A percentile compares a stretch with the other conserved stretches of the same genome.
Evolutionary conservation across 1,140 invertebrate genomes (phyloP).

Genomic region (Ectropis grisescens): DNA sequence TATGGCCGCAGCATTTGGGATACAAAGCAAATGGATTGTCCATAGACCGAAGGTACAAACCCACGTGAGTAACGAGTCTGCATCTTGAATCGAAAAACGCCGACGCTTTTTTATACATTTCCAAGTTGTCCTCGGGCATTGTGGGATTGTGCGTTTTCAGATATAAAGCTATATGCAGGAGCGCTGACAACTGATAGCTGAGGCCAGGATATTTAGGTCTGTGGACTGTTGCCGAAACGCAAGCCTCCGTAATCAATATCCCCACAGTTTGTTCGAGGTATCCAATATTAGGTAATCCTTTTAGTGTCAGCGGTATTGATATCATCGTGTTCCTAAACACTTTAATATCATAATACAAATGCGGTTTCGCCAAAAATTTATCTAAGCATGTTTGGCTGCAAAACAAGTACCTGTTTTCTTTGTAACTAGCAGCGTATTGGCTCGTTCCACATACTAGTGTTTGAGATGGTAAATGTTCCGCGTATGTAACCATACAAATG

Average conservation of each 20-base stretch:
- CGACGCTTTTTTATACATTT: constrained; percentile 43
- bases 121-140: constrained; percentile 16
- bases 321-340: constrained; percentile 49
- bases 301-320: constrained; percentile 49
- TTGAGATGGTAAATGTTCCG: constrained; percentile 59
- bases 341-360: constrained; percentile 47
- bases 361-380: constrained; percentile 61
- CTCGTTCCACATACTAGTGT: constrained; percentile 48
- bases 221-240: constrained; percentile 54
- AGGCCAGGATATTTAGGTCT: constrained; percentile 72
- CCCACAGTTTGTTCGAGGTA: constrained; percentile 72
- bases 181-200: constrained; percentile 49
- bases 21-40: constrained; percentile 58
- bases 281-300: constrained; percentile 66
- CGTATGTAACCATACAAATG: constrained; percentile 72
- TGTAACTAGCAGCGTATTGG: constrained; percentile 51
- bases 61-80: constrained; percentile 40
- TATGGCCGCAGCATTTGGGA: constrained; percentile 42
- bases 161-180: constrained; percentile 67
- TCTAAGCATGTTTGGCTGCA: constrained; percentile 60
- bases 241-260: constrained; percentile 60
- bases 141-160: constrained; percentile 68
- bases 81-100: constrained; percentile 46
- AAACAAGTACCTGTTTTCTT: constrained; percentile 67
- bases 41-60: constrained; percentile 49